Evolutionary conservation across 2,888 invertebrate genomes (phyloP).

Genomic region (Ormyrus labotus): DNA sequence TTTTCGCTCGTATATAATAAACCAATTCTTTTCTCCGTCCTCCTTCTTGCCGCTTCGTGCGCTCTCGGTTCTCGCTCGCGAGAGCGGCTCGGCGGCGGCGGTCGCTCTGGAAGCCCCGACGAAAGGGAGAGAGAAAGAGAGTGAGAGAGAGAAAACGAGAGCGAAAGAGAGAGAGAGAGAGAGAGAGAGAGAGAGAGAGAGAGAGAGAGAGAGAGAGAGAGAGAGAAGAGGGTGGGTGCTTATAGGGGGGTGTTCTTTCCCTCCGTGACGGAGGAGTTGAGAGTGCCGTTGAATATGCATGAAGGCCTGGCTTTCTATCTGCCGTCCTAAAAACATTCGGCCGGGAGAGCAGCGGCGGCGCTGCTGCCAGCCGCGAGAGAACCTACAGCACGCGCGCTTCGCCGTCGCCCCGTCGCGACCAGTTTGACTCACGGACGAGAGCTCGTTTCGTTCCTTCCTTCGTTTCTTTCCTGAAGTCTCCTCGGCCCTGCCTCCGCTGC

Average conservation of each 20-base stretch:
- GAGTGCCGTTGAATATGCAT: constrained; percentile 76
- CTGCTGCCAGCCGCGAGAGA: constrained; percentile 57
- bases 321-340: constrained; percentile 75
- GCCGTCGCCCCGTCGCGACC: constrained; percentile 37
- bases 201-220: constrained; percentile 46
- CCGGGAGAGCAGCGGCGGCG: constrained; percentile 59
- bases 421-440: constrained; percentile 38
- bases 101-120: constrained; percentile 12
- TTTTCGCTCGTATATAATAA: constrained; percentile 60
- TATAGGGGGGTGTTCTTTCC: constrained; percentile 71
- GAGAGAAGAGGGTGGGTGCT: constrained; percentile 61
- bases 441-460: constrained; percentile 41
- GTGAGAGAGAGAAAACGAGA: constrained; percentile 19
- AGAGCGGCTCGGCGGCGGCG: constrained; percentile 55
- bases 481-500: neutral
- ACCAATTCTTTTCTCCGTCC: constrained; percentile 59
- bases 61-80: constrained; percentile 54
- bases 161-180: constrained; percentile 39
- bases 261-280: constrained; percentile 76
- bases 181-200: constrained; percentile 50
- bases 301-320: constrained; percentile 73
- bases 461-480: neutral
- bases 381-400: constrained; percentile 42
- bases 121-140: constrained; percentile 58
- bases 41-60: constrained; percentile 45